Percentiles rank a stretch among this genome's conserved stretches.
phyloP scores from a whole-genome alignment of 2,113 vertebrate species.

The Choloepus hoffmanni region DNA sequence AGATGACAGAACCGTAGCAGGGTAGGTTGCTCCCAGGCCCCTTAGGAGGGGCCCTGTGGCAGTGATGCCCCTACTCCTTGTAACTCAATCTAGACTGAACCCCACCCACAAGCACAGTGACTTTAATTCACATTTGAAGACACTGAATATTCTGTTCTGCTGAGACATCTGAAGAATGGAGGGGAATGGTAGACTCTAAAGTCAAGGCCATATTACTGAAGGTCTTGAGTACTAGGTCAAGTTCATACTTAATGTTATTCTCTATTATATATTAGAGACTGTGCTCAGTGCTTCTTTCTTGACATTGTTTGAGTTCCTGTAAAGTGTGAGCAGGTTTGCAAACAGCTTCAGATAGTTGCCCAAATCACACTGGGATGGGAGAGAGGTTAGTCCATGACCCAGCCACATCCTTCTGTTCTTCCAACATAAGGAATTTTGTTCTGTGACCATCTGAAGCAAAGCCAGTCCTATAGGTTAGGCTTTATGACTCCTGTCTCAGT shows the following conservation, averaged over 20 bases:
- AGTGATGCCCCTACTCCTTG: background rate
- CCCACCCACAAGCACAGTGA: background rate
- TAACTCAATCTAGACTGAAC: background rate
- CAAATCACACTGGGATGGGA: background rate
- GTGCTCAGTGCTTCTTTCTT: background rate
- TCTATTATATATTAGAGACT: background rate
- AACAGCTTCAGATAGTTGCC: background rate
- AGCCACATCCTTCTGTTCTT: background rate
- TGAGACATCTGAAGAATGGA: background rate
- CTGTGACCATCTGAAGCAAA: background rate
- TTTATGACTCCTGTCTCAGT: background rate
- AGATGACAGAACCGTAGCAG: background rate
- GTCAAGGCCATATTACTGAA: background rate
- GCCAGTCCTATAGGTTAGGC: background rate
- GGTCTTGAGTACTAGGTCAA: background rate
- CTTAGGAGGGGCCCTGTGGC: background rate
- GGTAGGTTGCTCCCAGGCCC: accelerated
- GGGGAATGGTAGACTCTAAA: background rate
- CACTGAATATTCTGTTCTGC: background rate
- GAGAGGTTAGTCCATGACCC: background rate
- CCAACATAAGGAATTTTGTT: background rate
- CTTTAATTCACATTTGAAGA: background rate
- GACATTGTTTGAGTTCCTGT: background rate
- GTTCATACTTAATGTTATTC: background rate
- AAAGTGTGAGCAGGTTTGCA: background rate